Base-by-base conservation (phyloP, 2,888 invertebrate species). In the Nineta flava region DNA sequence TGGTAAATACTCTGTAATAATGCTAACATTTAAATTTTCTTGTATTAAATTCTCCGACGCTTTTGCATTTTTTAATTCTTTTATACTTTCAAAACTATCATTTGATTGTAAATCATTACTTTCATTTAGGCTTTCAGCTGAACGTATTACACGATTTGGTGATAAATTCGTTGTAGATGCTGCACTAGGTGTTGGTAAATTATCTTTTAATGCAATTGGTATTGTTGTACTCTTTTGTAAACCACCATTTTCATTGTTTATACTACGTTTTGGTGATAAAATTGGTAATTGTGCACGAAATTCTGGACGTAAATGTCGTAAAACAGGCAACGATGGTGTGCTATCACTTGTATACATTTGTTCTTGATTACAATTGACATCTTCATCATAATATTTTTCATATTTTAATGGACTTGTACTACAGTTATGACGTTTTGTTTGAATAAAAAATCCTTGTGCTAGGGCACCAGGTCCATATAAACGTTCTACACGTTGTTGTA, bases 381-480 rank as follows among this genome's bases (percentile, higher is more conserved):
- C 26, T 13, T 48, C 16, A n/a, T 19, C 41, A n/a, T 15, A 13
- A 13, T 19, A 16, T 13, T 12, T 26, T 21, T 15, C 26, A 47
- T n/a, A 15, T 35, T 12, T 47, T 32, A 34, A 34, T 12, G 35
- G 35, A 17, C n/a, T 17, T n/a, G 26, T 9, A 47, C 45, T 44
- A 38, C 50, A 38, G 47, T 54, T 40, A 52, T 51, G 17, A 16
- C 46, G 35, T 54, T 53, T n/a, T 46, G 49, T 76, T 56, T 78
- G 77, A 55, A 81, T 79, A 63, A 87, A 84, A 63, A 88, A 88
- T 1, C 86, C 87, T 63, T 87, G 87, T 1, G 87, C 88, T 32
- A 90, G 64, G 2, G 90, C 88, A 4, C 87, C 87, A 4, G 88
- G 87, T 0, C 92, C 92, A 62, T 91, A 92, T 2, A 92, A 68